Evolutionary conservation across 92 coral and sea anemone species (phyloP).

Genomic region (Ricordea florida): DNA sequence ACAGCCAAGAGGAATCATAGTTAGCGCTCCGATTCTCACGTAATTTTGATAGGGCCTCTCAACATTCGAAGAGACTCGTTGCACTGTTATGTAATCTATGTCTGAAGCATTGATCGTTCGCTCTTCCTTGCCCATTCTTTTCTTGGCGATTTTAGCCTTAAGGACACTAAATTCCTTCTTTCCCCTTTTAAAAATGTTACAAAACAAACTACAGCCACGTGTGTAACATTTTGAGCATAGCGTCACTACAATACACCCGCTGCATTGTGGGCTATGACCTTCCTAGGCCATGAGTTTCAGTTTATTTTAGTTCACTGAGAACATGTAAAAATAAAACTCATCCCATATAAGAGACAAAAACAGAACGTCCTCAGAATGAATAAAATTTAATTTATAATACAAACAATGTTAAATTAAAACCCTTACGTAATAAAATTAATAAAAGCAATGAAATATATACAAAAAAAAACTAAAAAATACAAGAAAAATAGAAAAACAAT

Average conservation of each 20-base stretch:
- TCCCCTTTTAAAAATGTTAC: neutral
- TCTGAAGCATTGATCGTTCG: neutral
- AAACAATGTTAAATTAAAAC: too few relatives aligned
- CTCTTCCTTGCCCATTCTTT: slow-evolving; percentile 14
- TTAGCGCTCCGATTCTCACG: slow-evolving; percentile 60
- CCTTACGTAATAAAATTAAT: neutral
- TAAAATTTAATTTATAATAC: too few relatives aligned
- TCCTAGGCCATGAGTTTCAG: neutral
- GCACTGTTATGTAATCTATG: slow-evolving; percentile 57
- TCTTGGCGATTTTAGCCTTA: neutral
- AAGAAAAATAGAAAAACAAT: neutral
- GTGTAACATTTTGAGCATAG: neutral
- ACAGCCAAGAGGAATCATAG: slow-evolving; percentile 39
- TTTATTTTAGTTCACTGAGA: neutral
- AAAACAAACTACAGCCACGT: neutral
- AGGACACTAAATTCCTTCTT: neutral
- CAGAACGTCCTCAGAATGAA: too few relatives aligned
- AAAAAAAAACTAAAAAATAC: neutral
- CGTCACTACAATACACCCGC: neutral
- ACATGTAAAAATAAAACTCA: neutral
- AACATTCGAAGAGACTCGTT: slow-evolving; percentile 60
- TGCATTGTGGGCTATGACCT: neutral
- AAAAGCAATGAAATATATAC: neutral
- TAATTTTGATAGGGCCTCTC: slow-evolving; percentile 71
- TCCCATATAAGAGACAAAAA: neutral